Evolutionary conservation across 2,797 vertebrate genomes (phyloP), one percentile per base, ranked within the genome.

Genomic region (Tamandua tetradactyla): DNA sequence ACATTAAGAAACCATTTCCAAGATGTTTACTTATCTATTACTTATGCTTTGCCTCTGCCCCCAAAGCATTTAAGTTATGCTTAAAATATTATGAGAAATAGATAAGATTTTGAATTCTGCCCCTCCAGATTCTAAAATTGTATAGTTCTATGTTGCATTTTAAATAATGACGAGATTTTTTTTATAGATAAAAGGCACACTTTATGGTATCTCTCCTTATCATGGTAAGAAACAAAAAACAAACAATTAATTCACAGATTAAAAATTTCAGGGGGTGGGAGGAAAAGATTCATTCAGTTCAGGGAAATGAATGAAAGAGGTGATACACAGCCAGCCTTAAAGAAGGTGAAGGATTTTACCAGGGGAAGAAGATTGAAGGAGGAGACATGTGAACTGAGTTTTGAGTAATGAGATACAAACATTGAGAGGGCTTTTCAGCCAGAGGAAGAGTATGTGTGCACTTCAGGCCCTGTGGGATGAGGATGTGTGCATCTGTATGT

Each of bases 251-350:
- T 68, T 80, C 92, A 93, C 85, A 91, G 96, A 96, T 96, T 91
- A 84, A 94, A 94, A 93, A 49, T 94, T 94, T 95, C 95, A 96
- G 85, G 96, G 97, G 96, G n/a, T n/a, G n/a, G 18, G 18, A 52
- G 18, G 2, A 52, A 52, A 18, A 52, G 52, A 52, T 18, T 17
- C 15, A 15, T 52, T 18, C 52, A 52, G 52, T 17, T 52, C 18
- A 52, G 52, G 14, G 18, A 20, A 61, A 72, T 8, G 13, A 61
- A 18, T 12, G 47, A 90, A 49, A 42, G 13, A 74, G 22, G 30
- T 90, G 18, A 52, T 71, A 4, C 14, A 22, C 11, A 89, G 9
- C 18, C 27, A 47, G 37, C 40, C 49, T 76, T 8, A 37, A 75
- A 59, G 64, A 27, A 61, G 2, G 17, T 72, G 42, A 79, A 23